Evolutionary conservation across 2,797 vertebrate genomes (phyloP), one percentile per base, ranked within the genome.

Genomic region (Pseudopleuronectes americanus): DNA sequence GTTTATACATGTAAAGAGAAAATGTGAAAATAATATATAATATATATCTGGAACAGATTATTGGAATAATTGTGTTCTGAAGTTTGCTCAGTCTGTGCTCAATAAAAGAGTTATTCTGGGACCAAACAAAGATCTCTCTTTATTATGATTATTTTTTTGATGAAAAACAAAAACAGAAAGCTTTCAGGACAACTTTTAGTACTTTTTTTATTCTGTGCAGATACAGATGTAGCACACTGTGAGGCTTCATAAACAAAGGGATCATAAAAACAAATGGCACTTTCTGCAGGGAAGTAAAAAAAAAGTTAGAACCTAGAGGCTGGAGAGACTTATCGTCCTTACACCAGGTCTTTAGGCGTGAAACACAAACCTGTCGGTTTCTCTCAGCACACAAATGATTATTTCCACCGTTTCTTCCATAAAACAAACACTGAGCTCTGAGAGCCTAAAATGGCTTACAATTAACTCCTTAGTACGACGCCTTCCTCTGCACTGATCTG

Each of bases 101-200:
- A 97, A 98, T 97, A 96, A 98, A 96, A 83, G 19, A 23, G 19
- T 88, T 79, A 91, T 94, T 92, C 91, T 93, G 92, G 94, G 94
- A 95, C 89, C 90, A 94, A 92, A 90, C 58, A 21, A 54, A 64
- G n/a, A 8, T 36, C 45, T 74, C 47, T 49, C 16, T 19, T 31
- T 31, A 31, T 31, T 31, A 31, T 31, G 17, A 63, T 87, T 53
- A 63, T 76, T 86, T 87, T 65, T 47, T 62, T 31, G 0, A 56
- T 45, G 8, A 36, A 12, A 17, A 24, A 33, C 28, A 2, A 52
- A 31, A 17, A 57, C 12, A 63, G 3, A 43, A 67, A 17, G 17
- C 13, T 38, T 28, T 74, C 48, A 62, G 57, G 57, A 74, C 31
- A 60, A 41, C 19, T 70, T 48, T 71, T 3, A 52, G 21, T 17